Evolutionary conservation across 2,797 vertebrate genomes (phyloP).

Genomic region (Acanthornis magna): DNA sequence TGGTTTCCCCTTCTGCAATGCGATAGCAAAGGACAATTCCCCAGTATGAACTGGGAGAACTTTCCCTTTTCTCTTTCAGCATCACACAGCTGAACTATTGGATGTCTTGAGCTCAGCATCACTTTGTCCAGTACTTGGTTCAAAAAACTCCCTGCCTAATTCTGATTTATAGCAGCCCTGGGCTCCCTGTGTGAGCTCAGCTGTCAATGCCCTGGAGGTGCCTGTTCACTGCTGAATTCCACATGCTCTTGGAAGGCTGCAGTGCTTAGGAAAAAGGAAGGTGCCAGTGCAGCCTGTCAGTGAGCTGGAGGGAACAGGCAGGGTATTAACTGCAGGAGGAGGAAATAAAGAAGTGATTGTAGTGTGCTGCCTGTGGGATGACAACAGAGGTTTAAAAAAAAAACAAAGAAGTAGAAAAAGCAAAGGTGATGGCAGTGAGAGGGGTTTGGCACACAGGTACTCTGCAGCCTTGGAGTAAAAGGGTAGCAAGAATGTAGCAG

Average conservation of each 20-base stretch:
- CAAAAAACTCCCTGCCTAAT: background rate
- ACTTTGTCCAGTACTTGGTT: background rate
- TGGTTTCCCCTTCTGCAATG: background rate
- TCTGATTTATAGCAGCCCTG: background rate
- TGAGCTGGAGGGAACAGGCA: background rate
- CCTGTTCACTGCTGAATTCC: background rate
- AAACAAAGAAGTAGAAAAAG: background rate
- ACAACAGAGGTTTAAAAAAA: background rate
- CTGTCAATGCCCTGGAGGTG: background rate
- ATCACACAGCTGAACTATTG: background rate
- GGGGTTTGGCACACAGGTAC: background rate
- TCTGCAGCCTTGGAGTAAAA: background rate
- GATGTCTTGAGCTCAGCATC: background rate
- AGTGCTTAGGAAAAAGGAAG: background rate
- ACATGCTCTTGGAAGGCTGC: background rate
- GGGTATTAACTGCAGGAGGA: background rate
- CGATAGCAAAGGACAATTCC: background rate
- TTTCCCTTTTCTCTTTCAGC: background rate
- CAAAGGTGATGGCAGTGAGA: background rate
- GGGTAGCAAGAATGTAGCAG: background rate
- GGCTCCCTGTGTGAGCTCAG: background rate
- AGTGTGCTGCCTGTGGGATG: background rate
- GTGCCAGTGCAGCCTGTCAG: background rate
- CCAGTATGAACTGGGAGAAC: background rate
- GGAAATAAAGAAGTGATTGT: background rate